phyloP scores from a whole-genome alignment of 2,113 vertebrate genomes.

The Pluvialis apricaria region DNA sequence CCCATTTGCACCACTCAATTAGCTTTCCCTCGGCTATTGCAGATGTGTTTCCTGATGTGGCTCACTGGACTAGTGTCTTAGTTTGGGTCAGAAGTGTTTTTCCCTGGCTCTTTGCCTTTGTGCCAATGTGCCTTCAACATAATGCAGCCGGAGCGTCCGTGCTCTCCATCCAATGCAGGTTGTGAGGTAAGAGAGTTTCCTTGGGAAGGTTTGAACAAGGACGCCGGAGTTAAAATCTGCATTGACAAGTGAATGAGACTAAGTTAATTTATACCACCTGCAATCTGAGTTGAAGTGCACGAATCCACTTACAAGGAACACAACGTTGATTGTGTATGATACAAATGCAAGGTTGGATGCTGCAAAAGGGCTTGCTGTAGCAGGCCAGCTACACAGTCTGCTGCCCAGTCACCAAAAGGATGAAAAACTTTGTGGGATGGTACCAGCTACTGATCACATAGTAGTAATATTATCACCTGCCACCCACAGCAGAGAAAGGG shows the following conservation, averaged over 20 bases:
- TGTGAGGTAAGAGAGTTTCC: background rate
- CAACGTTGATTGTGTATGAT: background rate
- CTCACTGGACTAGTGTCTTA: background rate
- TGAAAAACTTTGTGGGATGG: background rate
- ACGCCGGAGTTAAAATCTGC: background rate
- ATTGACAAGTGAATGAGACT: background rate
- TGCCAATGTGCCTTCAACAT: background rate
- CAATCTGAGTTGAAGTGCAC: background rate
- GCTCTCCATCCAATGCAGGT: background rate
- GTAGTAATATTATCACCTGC: background rate
- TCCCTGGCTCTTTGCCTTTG: background rate
- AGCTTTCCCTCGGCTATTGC: background rate
- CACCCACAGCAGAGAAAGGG: background rate
- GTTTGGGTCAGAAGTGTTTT: background rate
- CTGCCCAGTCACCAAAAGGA: background rate
- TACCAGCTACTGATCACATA: background rate
- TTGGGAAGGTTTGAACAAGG: background rate
- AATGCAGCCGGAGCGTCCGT: background rate
- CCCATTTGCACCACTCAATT: constrained; percentile 37
- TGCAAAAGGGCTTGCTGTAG: background rate
- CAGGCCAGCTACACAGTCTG: background rate
- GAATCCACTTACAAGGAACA: background rate
- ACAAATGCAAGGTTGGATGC: background rate
- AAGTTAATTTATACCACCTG: background rate
- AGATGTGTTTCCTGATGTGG: constrained; percentile 2